phyloP scores from a whole-genome alignment of 2,113 vertebrate species.

The Austrofundulus limnaeus region DNA sequence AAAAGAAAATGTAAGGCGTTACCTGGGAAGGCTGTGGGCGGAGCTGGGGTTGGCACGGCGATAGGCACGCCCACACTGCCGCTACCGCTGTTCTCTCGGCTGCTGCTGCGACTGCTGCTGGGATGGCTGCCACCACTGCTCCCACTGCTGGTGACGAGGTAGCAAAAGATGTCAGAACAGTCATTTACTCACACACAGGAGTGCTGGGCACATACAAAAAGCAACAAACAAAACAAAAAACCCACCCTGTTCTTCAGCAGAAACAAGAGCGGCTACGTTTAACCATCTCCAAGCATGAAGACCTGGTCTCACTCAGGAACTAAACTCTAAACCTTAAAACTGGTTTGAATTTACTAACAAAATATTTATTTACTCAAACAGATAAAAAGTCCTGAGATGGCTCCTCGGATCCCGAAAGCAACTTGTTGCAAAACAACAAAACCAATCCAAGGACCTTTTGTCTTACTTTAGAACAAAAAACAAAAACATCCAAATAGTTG shows the following conservation, averaged over 20 bases:
- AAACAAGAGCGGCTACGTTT: neutral
- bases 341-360: too few relatives aligned
- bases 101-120: conserved; percentile 98
- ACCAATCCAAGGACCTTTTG: too few relatives aligned
- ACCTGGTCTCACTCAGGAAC: conserved; percentile 1
- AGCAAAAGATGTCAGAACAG: conserved; percentile 52
- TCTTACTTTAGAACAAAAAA: too few relatives aligned
- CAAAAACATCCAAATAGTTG: too few relatives aligned
- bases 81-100: conserved; percentile 97
- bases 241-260: neutral
- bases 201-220: too few relatives aligned
- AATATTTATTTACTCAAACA: neutral
- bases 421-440: too few relatives aligned
- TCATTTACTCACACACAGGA: conserved; percentile 10
- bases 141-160: conserved; percentile 86
- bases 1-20: conserved; percentile 27
- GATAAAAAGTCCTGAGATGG: conserved; percentile 10
- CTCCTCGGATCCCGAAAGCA: neutral
- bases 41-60: conserved; percentile 94
- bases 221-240: neutral
- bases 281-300: neutral
- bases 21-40: conserved; percentile 96
- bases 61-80: conserved; percentile 97
- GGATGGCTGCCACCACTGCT: conserved; percentile 97
- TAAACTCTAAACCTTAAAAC: neutral